Evolutionary conservation across 2,888 invertebrate species (phyloP).

Genomic region (Cetonia aurata): DNA sequence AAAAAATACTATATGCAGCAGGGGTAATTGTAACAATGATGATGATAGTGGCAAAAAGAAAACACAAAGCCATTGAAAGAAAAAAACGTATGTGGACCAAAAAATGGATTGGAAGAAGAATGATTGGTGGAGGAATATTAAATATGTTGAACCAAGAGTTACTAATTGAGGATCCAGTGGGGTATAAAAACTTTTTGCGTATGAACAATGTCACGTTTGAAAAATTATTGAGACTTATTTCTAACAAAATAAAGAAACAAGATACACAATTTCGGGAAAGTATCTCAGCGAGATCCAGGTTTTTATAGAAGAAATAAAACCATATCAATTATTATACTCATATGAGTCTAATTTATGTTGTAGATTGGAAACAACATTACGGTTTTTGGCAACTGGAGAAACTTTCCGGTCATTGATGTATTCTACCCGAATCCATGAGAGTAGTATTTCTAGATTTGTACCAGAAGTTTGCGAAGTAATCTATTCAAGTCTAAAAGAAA

Average conservation of each 20-base stretch:
- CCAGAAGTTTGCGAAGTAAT: conserved; percentile 44
- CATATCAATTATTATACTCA: conserved; percentile 6
- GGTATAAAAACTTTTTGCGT: conserved; percentile 39
- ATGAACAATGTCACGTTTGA: conserved; percentile 41
- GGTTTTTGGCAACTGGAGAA: conserved; percentile 46
- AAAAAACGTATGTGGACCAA: too few relatives aligned
- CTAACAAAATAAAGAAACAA: conserved; percentile 17
- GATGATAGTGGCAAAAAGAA: conserved; percentile 4
- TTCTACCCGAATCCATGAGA: conserved; percentile 42
- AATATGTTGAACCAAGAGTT: conserved; percentile 38
- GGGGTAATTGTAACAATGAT: conserved; percentile 7
- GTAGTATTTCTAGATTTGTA: conserved; percentile 44
- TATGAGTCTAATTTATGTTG: conserved; percentile 15
- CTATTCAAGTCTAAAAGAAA: conserved; percentile 9
- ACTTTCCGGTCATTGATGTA: conserved; percentile 45
- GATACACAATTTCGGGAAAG: conserved; percentile 10
- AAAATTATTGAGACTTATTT: conserved; percentile 14
- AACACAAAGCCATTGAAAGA: too few relatives aligned
- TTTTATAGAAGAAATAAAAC: conserved; percentile 10
- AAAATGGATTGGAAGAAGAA: too few relatives aligned
- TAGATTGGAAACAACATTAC: conserved; percentile 39
- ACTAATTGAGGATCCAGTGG: conserved; percentile 18
- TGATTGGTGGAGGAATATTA: conserved; percentile 14
- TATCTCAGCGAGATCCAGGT: conserved; percentile 13
- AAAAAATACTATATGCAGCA: conserved; percentile 13